Conservation (phyloP, 2,113 vertebrate genomes). For the Neotoma lepida region DNA sequence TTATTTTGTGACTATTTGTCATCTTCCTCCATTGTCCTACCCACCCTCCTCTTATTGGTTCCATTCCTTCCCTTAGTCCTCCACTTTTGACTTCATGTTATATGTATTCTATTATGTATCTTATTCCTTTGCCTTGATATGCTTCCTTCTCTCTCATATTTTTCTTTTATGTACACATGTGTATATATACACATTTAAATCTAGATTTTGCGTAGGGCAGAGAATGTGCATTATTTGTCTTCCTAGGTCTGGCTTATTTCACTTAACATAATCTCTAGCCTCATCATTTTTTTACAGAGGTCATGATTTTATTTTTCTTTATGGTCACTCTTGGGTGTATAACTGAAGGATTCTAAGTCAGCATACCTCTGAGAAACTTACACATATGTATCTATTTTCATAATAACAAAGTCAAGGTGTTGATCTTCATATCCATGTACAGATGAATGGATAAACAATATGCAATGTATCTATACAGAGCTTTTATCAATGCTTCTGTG, state of each 20-base stretch:
- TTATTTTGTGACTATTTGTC: neutral
- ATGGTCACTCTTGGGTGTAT: neutral
- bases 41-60: neutral
- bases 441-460: neutral
- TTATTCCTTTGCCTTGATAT: neutral
- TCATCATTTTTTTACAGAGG: neutral
- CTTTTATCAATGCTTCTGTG: neutral
- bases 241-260: neutral
- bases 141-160: neutral
- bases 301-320: neutral
- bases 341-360: neutral
- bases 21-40: neutral
- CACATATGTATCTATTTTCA: neutral
- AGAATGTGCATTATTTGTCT: neutral
- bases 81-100: neutral
- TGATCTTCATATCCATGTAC: neutral
- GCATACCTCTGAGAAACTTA: neutral
- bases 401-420: neutral
- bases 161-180: neutral
- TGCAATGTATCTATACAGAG: neutral
- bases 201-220: neutral
- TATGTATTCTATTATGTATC: neutral
- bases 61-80: neutral
- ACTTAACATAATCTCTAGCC: neutral
- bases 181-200: neutral